Conservation (phyloP, 2,888 invertebrate species). For the Drosophila pullipes region DNA sequence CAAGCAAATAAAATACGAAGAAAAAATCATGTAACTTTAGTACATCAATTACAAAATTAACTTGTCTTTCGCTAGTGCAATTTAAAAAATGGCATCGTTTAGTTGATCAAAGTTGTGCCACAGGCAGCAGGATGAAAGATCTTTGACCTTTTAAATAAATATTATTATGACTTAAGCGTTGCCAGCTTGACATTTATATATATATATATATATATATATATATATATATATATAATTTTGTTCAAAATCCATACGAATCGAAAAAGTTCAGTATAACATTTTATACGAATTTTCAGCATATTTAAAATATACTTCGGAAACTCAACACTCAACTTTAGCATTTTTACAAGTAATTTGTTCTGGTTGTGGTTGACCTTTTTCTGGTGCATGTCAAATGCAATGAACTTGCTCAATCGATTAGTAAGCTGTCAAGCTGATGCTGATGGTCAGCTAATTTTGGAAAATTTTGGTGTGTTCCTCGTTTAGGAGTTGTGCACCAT, state of each 20-base stretch:
- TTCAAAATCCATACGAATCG: background rate
- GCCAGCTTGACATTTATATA: background rate
- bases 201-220: background rate
- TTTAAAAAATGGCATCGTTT: background rate
- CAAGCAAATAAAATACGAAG: constrained; percentile 17
- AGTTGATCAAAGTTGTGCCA: background rate
- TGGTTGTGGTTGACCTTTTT: background rate
- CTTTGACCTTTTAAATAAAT: background rate
- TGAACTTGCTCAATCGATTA: constrained; percentile 7
- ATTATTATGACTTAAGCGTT: background rate
- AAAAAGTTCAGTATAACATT: background rate
- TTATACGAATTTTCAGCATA: background rate
- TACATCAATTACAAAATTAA: constrained; percentile 46
- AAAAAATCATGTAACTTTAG: constrained; percentile 2
- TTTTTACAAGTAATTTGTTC: background rate
- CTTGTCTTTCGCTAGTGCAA: background rate
- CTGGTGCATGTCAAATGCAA: constrained; percentile 19
- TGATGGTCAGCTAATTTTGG: constrained; percentile 17
- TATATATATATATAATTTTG: no score
- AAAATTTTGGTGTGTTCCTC: constrained; percentile 35
- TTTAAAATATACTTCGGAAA: background rate
- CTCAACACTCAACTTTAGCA: background rate
- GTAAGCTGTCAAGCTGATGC: constrained; percentile 1
- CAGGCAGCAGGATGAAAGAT: background rate
- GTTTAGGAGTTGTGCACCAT: constrained; percentile 29